Evolutionary conservation across 35 echinoderm and acorn worm species (phyloP), one percentile per base, ranked within the genome.

Genomic region (Antedon bifida): DNA sequence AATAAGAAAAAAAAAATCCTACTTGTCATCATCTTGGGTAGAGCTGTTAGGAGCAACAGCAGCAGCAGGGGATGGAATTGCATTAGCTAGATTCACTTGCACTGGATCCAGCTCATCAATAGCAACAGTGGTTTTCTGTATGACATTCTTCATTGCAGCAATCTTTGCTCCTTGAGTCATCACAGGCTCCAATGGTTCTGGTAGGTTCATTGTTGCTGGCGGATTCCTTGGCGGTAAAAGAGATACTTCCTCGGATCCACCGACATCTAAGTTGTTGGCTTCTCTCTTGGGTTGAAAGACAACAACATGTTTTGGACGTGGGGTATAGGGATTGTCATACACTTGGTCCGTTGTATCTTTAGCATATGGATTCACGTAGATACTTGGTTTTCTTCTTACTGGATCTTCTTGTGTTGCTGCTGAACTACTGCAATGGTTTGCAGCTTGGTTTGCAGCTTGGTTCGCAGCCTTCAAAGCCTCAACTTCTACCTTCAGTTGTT

Each of bases 331-430:
- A 23, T 64, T 64, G 9, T 64, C 26, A 23, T 64, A 64, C 23
- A 64, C 19, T 4, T 75, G 83, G 0, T 44, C n/a, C 19, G 81
- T 19, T 19, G 23, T 33, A 19, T 36, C 32, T 77, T 92, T 44
- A 79, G 31, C 73, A 44, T 93, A 93, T n/a, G 91, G 91, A 87
- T 93, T 92, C 29, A 32, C 51, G 51, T 64, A 64, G 9, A 64
- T 64, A 64, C 51, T 64, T 64, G 51, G 51, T 64, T 19, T 26
- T 64, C 51, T 64, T 64, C 51, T 64, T 1, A 64, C 51, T 19
- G 51, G 9, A 19, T 23, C 26, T 19, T 2, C 19, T 64, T 7
- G 9, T 26, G 3, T 21, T 64, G 9, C 9, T 64, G 51, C 9
- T 64, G 10, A 21, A 64, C 9, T 12, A 12, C 7, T 7, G 26